These are phyloP conservation scores for Meriones psammophilus DNA, from an alignment of 2,797 vertebrate species.

Conservation along the genomic window DNA sequence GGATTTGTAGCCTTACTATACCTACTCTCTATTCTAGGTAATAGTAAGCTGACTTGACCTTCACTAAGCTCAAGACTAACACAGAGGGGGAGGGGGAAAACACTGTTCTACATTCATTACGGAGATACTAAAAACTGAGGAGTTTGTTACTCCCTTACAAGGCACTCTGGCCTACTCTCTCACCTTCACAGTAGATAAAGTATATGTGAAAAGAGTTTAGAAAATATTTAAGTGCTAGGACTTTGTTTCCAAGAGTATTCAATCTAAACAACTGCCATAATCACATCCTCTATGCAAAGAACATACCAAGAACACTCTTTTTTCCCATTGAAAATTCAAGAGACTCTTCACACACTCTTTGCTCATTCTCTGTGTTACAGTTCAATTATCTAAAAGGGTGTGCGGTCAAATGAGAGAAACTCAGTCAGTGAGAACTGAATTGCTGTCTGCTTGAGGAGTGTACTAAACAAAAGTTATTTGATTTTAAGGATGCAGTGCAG, in stretches of 20 bases:
- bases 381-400: conserved; percentile 31
- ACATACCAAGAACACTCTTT: conserved; percentile 8
- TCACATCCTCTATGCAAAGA: conserved; percentile 4
- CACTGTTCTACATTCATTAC: background rate
- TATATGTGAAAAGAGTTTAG: conserved; percentile 27
- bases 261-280: background rate
- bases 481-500: background rate
- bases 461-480: background rate
- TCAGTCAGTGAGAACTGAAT: background rate
- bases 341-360: conserved; percentile 54
- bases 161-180: background rate
- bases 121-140: background rate
- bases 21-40: background rate
- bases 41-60: background rate
- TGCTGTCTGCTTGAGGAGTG: background rate
- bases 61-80: background rate
- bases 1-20: background rate
- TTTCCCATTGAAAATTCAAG: conserved; percentile 42
- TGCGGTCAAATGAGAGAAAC: conserved; percentile 31
- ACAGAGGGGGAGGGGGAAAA: background rate
- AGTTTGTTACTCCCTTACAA: background rate
- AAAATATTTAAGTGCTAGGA: conserved; percentile 29
- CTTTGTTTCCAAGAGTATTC: conserved; percentile 1
- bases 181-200: background rate
- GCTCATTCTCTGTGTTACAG: background rate